Evolutionary conservation across 2,888 invertebrate genomes (phyloP), one percentile per base, ranked within the genome.

Genomic region (Mesorhabditis spiculigera): DNA sequence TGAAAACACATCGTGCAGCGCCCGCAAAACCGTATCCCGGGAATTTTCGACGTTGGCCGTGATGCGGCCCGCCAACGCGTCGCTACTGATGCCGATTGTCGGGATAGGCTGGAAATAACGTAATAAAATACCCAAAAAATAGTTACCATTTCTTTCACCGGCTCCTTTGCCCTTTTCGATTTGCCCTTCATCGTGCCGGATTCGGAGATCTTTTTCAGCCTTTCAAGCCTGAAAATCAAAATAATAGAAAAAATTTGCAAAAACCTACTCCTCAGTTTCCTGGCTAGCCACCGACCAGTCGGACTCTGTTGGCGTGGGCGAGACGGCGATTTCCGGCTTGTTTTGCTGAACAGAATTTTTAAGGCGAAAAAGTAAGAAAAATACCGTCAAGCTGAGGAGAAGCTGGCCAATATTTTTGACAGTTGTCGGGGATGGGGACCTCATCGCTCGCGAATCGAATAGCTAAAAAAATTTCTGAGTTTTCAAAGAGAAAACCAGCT

Each of bases 401-500:
- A 63, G 6, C 41, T 63, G 63, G 41, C 41, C 41, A 28, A 63
- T 50, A 10, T 10, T 50, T n/a, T 50, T 50, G 58, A 50, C n/a
- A n/a, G 58, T 50, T 10, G 58, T 50, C 10, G 58, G 58, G 1
- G 58, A 50, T 2, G 58, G 58, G n/a, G 58, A 50, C 8, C 71
- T 16, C 43, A 68, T 64, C 8, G 45, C 1, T 63, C 63, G 28
- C 63, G 70, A 16, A 66, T 45, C 45, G 28, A 28, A 28, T 28
- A 28, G 28, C 28, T 28, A 28, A 28, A 28, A 28, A 28, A 28
- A 28, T 28, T 28, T 28, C 28, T 28, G 28, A 28, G 28, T 28
- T 28, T 28, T 3, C 28, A 28, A 28, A 28, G 28, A 28, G 28
- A 28, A 28, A 28, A 28, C 1, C 28, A 28, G 28, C 28, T 3